Evolutionary conservation across 2,113 vertebrate genomes (phyloP).

Genomic region (Notarius lentiginosus): DNA sequence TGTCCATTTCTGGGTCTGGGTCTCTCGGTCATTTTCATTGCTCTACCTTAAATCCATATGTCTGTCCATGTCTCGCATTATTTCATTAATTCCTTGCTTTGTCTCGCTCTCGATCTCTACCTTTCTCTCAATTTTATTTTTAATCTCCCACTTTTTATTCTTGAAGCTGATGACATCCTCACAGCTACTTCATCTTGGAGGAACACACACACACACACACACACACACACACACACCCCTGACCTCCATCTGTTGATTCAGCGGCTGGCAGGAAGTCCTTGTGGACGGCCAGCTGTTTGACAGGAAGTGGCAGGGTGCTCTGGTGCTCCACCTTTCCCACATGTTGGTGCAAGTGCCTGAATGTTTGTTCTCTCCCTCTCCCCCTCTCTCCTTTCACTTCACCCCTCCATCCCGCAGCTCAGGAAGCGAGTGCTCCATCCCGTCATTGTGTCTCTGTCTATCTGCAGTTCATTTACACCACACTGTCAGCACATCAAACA

Average conservation of each 20-base stretch:
- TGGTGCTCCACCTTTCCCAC: conserved; percentile 34
- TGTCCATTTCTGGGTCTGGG: background rate
- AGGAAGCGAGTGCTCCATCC: conserved; percentile 37
- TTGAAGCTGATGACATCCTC: background rate
- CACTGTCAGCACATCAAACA: conserved; percentile 48
- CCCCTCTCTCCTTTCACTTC: background rate
- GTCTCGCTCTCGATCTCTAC: background rate
- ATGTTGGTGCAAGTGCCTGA: conserved; percentile 23
- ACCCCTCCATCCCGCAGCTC: conserved; percentile 20
- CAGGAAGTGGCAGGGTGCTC: conserved; percentile 38
- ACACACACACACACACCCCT: background rate
- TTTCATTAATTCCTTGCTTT: no score
- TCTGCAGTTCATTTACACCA: conserved; percentile 43
- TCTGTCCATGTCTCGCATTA: background rate
- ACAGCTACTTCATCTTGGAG: background rate
- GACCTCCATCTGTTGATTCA: conserved; percentile 33
- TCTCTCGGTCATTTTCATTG: no score
- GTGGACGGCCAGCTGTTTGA: conserved; percentile 22
- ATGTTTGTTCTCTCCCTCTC: background rate
- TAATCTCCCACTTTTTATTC: background rate
- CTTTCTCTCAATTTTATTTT: background rate
- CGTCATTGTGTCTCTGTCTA: conserved; percentile 49
- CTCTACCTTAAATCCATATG: no score
- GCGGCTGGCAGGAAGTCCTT: conserved; percentile 43
- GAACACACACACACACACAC: background rate